These are phyloP conservation scores for Oscheius sp. DNA, from an alignment of 2,888 invertebrate species.

Conservation along the genomic window DNA sequence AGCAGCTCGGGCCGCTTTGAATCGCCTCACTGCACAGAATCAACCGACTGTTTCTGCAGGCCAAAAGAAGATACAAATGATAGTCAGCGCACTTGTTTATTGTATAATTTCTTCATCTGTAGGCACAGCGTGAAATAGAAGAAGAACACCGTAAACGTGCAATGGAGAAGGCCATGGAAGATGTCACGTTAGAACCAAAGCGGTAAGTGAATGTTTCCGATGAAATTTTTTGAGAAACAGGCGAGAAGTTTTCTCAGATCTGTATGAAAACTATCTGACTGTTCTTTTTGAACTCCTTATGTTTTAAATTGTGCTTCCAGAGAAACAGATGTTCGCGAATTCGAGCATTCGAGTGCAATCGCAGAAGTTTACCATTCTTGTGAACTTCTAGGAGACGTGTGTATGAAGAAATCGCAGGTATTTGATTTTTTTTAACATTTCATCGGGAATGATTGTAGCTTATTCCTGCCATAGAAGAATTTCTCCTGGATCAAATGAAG, in stretches of 20 bases:
- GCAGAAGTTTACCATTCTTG: slow-evolving; percentile 65
- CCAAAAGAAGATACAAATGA: slow-evolving; percentile 55
- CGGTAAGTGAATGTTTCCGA: neutral
- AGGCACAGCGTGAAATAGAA: slow-evolving; percentile 59
- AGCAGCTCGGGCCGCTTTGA: slow-evolving; percentile 52
- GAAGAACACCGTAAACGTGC: slow-evolving; percentile 48
- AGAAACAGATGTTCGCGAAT: slow-evolving; percentile 40
- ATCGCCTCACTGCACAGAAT: slow-evolving; percentile 42
- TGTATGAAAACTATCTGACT: no score
- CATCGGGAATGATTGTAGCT: slow-evolving; percentile 79
- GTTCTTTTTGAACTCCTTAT: neutral
- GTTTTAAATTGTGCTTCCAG: neutral
- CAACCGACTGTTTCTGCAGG: slow-evolving; percentile 40
- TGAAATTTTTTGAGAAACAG: neutral
- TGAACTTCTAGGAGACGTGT: slow-evolving; percentile 73
- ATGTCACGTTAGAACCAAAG: slow-evolving; percentile 19
- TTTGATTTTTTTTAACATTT: neutral
- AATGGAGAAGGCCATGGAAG: slow-evolving; percentile 17
- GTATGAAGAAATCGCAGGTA: slow-evolving; percentile 87
- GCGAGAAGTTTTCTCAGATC: no score
- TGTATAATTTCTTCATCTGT: slow-evolving; percentile 5
- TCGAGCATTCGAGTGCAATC: slow-evolving; percentile 59
- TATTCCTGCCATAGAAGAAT: slow-evolving; percentile 85
- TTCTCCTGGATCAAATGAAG: slow-evolving; percentile 84
- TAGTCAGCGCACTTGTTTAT: slow-evolving; percentile 35